Base-by-base conservation (phyloP, 2,797 vertebrate genomes). In the Discoglossus pictus region DNA sequence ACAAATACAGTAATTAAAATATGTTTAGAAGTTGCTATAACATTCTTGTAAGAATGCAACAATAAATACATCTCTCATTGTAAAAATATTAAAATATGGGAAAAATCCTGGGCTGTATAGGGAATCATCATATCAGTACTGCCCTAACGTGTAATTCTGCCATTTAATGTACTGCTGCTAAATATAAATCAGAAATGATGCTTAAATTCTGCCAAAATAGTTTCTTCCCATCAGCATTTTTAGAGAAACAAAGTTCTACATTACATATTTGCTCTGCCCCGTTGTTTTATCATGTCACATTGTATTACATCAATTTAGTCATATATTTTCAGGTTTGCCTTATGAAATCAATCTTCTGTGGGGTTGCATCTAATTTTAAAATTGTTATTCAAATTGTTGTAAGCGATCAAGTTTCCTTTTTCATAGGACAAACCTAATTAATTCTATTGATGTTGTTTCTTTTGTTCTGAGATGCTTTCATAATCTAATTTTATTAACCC, bases 381-480 rank as follows among this genome's bases (percentile, higher is more conserved):
- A 58, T 7, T 51, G 54, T 31, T 46, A 42, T 59, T 67, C 54
- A 59, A 18, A 66, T 40, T 59, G 46, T 67, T 66, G 48, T 54
- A 40, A 31, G 43, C 11, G 51, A 59, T 51, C 39, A 64, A 23
- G 24, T 17, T 12, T 67, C 12, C 24, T 11, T 51, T 31, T 59
- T 42, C 44, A 59, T 59, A 15, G 46, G 44, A 39, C 36, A 67
- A 51, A 59, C 42, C 18, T 40, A 59, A 67, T 67, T 67, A 50
- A 60, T 67, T 67, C 44, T 36, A 51, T 51, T 67, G 23, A 51
- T 58, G 43, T 23, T 20, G 31, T 40, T 24, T 15, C 54, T 52
- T 50, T 67, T 67, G 44, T 59, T 67, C 44, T 31, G 36, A 17
- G 13, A 67, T 67, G 65, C 54, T 67, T 67, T 59, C 38, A 59